These are phyloP conservation scores for Premnoplex brunnescens DNA, from an alignment of 2,797 vertebrate species.

Conservation along the genomic window DNA sequence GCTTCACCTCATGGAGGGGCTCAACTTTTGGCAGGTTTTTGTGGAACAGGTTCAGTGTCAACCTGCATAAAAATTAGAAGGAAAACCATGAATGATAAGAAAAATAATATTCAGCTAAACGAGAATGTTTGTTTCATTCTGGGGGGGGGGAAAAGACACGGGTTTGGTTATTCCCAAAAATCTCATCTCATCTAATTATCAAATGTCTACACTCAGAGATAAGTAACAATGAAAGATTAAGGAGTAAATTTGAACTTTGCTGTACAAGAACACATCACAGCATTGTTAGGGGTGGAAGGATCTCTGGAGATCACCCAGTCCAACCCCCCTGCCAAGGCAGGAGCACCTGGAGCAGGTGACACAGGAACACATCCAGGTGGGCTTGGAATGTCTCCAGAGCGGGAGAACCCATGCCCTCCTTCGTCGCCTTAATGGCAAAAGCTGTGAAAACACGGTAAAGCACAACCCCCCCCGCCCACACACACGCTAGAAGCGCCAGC, in stretches of 20 bases:
- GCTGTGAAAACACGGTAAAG: accelerated
- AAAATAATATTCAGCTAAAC: background rate
- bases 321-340: background rate
- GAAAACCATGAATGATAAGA: accelerated
- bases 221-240: background rate
- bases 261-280: accelerated
- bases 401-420: background rate
- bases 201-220: accelerated
- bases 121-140: background rate
- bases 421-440: background rate
- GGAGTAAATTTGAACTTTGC: background rate
- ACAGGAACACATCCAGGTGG: accelerated
- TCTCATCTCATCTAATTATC: background rate
- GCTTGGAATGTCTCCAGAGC: background rate
- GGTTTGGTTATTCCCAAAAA: background rate
- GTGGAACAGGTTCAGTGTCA: background rate
- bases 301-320: background rate
- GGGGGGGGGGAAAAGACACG: accelerated
- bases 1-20: constrained; percentile 53
- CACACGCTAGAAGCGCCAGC: background rate
- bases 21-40: background rate
- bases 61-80: constrained; percentile 44
- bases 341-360: background rate
- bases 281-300: too few species aligned
- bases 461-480: background rate